These are phyloP conservation scores for Craniophora ligustri DNA, from an alignment of 2,888 invertebrate genomes.

Conservation along the genomic window DNA sequence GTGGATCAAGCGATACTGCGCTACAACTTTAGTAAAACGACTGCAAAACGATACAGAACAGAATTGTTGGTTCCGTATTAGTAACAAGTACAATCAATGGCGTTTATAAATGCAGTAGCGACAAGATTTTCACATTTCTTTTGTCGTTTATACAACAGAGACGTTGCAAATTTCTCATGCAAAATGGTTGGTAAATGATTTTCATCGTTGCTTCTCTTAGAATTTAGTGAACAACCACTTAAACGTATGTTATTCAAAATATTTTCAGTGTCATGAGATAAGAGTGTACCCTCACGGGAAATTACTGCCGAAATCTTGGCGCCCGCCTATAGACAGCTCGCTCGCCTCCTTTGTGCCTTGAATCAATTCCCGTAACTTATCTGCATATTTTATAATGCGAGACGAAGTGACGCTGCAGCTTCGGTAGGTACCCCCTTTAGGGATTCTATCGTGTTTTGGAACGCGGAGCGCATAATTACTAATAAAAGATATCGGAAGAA, in stretches of 20 bases:
- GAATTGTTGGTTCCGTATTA: constrained; percentile 1
- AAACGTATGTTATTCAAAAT: constrained; percentile 70
- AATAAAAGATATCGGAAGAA: constrained; percentile 55
- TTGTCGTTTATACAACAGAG: constrained; percentile 4
- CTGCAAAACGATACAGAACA: constrained; percentile 14
- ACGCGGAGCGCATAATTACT: constrained; percentile 48
- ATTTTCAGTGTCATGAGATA: constrained; percentile 82
- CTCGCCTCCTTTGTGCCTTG: constrained; percentile 82
- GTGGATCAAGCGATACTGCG: constrained; percentile 9
- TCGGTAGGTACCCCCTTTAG: constrained; percentile 68
- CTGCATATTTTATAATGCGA: constrained; percentile 87
- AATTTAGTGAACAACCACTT: constrained; percentile 28
- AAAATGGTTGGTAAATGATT: constrained; percentile 3
- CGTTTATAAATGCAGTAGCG: not conserved
- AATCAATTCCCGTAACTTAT: constrained; percentile 88
- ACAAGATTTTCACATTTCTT: not conserved
- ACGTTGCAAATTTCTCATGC: not conserved
- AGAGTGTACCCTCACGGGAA: constrained; percentile 84
- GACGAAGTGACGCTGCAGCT: constrained; percentile 78
- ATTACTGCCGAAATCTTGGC: constrained; percentile 86
- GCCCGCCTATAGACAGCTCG: constrained; percentile 80
- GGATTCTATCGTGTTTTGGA: constrained; percentile 66
- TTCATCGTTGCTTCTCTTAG: constrained; percentile 1
- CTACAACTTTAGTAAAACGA: constrained; percentile 21
- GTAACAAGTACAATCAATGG: not conserved